Evolutionary conservation across 2,113 vertebrate genomes (phyloP).

Genomic region (Syngnathus typhle): DNA sequence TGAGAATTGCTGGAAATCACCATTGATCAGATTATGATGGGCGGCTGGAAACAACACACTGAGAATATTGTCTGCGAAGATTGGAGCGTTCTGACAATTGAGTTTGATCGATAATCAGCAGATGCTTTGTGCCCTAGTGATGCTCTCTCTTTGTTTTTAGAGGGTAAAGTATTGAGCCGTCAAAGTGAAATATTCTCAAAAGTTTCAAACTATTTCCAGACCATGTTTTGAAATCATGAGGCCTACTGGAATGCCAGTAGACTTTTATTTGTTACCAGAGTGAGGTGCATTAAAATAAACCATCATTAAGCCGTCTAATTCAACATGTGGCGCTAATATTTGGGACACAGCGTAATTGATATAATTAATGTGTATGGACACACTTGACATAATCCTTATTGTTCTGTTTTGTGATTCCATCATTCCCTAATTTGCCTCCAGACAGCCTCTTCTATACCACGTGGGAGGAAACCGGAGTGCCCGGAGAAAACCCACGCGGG

Average conservation of each 20-base stretch:
- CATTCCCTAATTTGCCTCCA: neutral
- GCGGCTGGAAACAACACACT: neutral
- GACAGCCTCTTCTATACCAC: too few relatives aligned
- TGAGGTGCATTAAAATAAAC: conserved; percentile 13
- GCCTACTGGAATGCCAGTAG: too few relatives aligned
- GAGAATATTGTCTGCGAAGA: neutral
- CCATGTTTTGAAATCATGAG: neutral
- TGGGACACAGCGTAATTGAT: too few relatives aligned
- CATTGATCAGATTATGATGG: neutral
- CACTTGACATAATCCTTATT: neutral
- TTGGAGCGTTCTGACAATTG: neutral
- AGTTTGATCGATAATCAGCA: neutral
- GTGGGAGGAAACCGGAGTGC: too few relatives aligned
- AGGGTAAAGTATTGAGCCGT: neutral
- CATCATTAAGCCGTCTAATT: neutral
- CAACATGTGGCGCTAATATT: neutral
- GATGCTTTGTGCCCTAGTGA: neutral
- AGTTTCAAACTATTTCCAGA: neutral
- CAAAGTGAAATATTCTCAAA: neutral
- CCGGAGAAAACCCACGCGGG: too few relatives aligned
- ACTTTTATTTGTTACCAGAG: neutral
- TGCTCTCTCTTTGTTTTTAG: neutral
- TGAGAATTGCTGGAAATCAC: neutral
- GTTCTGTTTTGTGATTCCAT: neutral
- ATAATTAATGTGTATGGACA: neutral